A percentile compares a stretch with the other conserved stretches of the same genome.
phyloP scores from a whole-genome alignment of 2,888 invertebrate genomes.

The Melanargia galathea region DNA sequence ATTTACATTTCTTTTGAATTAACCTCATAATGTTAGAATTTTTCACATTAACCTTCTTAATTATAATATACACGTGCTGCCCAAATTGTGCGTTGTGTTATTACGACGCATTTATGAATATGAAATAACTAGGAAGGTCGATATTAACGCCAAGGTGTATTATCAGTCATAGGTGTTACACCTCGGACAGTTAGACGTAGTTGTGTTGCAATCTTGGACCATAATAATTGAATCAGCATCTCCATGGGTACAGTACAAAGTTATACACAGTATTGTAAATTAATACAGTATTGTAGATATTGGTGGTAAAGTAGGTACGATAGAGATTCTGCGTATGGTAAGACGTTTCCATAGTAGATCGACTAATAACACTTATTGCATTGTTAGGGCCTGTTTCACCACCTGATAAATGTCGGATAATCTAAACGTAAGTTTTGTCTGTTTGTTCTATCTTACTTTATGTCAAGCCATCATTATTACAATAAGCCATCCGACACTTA shows the following conservation, averaged over 20 bases:
- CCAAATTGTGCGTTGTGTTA: constrained; percentile 50
- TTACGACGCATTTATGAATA: constrained; percentile 56
- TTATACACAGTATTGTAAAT: no score
- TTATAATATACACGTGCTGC: constrained; percentile 23
- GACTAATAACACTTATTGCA: no score
- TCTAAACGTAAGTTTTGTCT: no score
- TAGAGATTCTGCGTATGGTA: no score
- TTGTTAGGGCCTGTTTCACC: no score
- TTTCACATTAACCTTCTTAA: constrained; percentile 13
- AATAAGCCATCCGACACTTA: no score
- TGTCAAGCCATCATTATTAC: no score
- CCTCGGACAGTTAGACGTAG: constrained; percentile 13
- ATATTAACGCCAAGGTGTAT: constrained; percentile 61
- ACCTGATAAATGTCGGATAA: no score
- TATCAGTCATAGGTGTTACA: constrained; percentile 37
- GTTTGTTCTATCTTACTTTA: no score
- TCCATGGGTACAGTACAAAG: not conserved
- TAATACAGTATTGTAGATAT: no score
- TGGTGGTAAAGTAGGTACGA: no score
- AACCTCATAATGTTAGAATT: constrained; percentile 7
- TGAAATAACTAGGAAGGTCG: constrained; percentile 65
- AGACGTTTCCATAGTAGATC: no score
- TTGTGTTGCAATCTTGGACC: constrained; percentile 3
- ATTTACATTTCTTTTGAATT: constrained; percentile 9
- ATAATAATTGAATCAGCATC: not conserved